Base-by-base conservation (phyloP, 1,140 invertebrate genomes). In the Trichomalopsis sarcophagae region DNA sequence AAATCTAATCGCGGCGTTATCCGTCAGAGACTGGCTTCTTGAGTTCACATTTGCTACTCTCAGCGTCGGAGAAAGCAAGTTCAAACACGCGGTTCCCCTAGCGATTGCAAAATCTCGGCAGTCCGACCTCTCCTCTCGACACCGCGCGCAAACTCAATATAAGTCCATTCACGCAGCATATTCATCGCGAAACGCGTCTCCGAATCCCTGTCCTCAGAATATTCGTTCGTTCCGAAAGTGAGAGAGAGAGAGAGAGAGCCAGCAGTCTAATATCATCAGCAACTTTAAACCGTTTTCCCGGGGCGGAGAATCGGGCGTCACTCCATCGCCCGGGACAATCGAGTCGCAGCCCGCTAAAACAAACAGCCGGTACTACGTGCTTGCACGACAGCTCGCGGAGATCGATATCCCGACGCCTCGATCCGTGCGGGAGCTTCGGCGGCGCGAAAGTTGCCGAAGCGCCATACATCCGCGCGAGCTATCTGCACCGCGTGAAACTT, bases 201-300 rank as follows among this genome's bases (percentile, higher is more conserved):
- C 73, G 13, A 17, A 44, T 14, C 11, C 75, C 23, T 10, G 47
- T 44, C 78, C 7, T 9, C 7, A 9, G 40, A 17, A 69, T 11
- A 21, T 78, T 11, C 30, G 33, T 10, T 44, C 40, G 40, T 9
- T 5, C 55, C 2, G 33, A 36, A n/a, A n/a, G n/a, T n/a, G n/a
- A 27, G 27, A 27, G 27, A 36, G 33, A 36, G 33, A 2, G 33
- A 4, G 5, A 14, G 73, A 7, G 36, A 71, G 27, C 44, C 0
- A 73, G 27, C 62, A 30, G 27, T 68, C 62, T 62, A 69, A 80
- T 30, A 33, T 69, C 78, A 81, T 73, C 23, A 73, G 36, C 10
- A 81, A 81, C 36, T 81, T 50, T 14, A 30, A 73, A 81, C 77
- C 27, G 40, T 79, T 79, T 50, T 76, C 40, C 55, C 55, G 2